phyloP scores from a whole-genome alignment of 2,888 invertebrate species.

The Sacculina carcini region DNA sequence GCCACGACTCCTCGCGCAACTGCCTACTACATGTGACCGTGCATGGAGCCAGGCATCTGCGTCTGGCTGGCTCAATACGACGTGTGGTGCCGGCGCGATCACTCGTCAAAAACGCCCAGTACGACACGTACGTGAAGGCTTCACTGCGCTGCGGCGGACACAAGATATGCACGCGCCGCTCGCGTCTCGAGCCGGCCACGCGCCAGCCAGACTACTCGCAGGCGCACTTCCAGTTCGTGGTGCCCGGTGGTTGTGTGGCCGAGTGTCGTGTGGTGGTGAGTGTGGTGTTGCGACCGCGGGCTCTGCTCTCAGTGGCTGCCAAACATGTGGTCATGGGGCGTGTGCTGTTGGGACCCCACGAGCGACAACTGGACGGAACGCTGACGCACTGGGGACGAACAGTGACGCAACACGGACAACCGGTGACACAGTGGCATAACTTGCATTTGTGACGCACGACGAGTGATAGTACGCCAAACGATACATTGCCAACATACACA shows the following conservation, averaged over 20 bases:
- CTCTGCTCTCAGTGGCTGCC: too few species aligned
- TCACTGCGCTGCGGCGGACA: constrained; percentile 16
- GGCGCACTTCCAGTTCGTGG: constrained; percentile 15
- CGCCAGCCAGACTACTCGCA: constrained; percentile 14
- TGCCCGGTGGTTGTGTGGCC: constrained; percentile 13
- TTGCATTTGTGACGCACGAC: constrained; percentile 15
- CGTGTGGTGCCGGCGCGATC: background rate
- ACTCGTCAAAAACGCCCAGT: constrained; percentile 1
- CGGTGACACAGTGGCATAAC: constrained; percentile 15
- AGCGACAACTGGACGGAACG: constrained; percentile 15
- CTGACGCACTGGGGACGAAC: constrained; percentile 18
- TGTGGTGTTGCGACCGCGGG: constrained; percentile 15
- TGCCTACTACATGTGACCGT: constrained; percentile 15
- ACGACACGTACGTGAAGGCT: constrained; percentile 17
- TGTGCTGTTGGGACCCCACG: constrained; percentile 17
- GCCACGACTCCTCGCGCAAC: constrained; percentile 13
- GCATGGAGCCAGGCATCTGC: constrained; percentile 14
- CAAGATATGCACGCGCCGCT: constrained; percentile 16
- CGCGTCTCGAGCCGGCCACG: constrained; percentile 13
- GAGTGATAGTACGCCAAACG: too few species aligned
- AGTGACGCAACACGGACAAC: too few species aligned
- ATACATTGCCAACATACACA: too few species aligned
- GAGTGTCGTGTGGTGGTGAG: constrained; percentile 17
- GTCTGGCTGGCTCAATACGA: background rate
- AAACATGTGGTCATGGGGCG: constrained; percentile 17